These are phyloP conservation scores for Philonicus albiceps DNA, from an alignment of 2,888 invertebrate genomes.

Conservation along the genomic window DNA sequence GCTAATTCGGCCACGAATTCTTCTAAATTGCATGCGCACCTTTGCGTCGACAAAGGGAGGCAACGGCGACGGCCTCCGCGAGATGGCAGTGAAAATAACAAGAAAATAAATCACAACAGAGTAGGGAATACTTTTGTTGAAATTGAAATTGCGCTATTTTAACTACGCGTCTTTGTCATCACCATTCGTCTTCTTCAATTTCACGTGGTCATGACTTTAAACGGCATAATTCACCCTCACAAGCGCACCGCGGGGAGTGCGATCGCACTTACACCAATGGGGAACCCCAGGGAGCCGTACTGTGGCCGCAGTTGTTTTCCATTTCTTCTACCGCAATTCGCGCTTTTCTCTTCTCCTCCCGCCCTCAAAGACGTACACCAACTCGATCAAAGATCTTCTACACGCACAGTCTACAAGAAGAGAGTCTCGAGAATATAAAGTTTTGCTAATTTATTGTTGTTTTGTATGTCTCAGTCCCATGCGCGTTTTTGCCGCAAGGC, in stretches of 20 bases:
- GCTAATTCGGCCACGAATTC: not conserved
- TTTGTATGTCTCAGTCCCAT: slow-evolving; percentile 15
- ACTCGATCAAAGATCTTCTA: not conserved
- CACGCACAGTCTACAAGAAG: not conserved
- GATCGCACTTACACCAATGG: not conserved
- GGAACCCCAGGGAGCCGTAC: not conserved
- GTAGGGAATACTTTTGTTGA: slow-evolving; percentile 2
- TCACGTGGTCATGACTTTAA: slow-evolving; percentile 42
- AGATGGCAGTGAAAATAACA: not conserved
- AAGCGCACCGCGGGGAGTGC: not conserved
- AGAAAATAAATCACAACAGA: not conserved
- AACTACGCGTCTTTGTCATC: slow-evolving; percentile 30
- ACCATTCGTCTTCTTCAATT: not conserved
- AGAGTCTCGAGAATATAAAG: not conserved
- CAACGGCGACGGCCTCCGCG: not conserved
- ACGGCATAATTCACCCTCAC: slow-evolving; percentile 20
- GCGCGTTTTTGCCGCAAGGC: not conserved
- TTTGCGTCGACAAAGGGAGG: not conserved
- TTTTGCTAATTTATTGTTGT: slow-evolving; percentile 10
- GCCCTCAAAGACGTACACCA: not conserved
- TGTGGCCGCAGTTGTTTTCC: not conserved
- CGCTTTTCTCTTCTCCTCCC: not conserved
- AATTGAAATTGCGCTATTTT: slow-evolving; percentile 31
- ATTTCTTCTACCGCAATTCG: not conserved
- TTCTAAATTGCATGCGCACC: not conserved